Base-by-base conservation (phyloP, 2,797 vertebrate genomes). In the Eleutherodactylus coqui region DNA sequence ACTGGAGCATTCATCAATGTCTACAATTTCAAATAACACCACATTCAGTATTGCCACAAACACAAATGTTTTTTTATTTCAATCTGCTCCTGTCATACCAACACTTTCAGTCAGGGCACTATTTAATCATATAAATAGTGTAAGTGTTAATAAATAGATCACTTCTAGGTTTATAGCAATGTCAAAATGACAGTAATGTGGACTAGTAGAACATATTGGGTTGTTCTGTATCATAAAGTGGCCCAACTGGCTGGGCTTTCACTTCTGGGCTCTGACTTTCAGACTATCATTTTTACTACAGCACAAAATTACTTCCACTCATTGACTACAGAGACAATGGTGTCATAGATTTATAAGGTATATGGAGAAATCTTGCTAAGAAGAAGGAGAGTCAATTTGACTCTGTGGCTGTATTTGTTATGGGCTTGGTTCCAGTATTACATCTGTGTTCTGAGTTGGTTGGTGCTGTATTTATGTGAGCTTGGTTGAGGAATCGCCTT, bases 1-100 rank as follows among this genome's bases (percentile, higher is more conserved):
- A 0, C 92, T 95, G 91, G 94, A 93, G 86, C 96, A 96, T 86
- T 96, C 96, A 0, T 96, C 95, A 9, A 95, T 95, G 88, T 96
- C 96, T 96, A 91, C 72, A 93, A 92, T 51, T 86, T 9, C 75
- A 88, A 87, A 41, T 78, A 79, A 38, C 3, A 41, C 29, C 58
- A 73, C 53, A 79, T 62, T 86, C 9, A 60, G 41, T 60, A 32
- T 17, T 19, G 60, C 14, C 13, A 86, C 38, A 62, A 27, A 79
- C 43, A 45, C 60, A 29, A 27, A 32, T 19, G 7, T 24, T 6
- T 38, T 82, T 73, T 29, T 24, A 82, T 47, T 60, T n/a, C n/a
- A n/a, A n/a, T n/a, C 14, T 38, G 36, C 21, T n/a, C 11, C 34
- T 41, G 27, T 79, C 21, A 43, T 45, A 55, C n/a, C 51, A 55